phyloP scores from a whole-genome alignment of 2,113 vertebrate species.

The Heloderma charlesbogerti region DNA sequence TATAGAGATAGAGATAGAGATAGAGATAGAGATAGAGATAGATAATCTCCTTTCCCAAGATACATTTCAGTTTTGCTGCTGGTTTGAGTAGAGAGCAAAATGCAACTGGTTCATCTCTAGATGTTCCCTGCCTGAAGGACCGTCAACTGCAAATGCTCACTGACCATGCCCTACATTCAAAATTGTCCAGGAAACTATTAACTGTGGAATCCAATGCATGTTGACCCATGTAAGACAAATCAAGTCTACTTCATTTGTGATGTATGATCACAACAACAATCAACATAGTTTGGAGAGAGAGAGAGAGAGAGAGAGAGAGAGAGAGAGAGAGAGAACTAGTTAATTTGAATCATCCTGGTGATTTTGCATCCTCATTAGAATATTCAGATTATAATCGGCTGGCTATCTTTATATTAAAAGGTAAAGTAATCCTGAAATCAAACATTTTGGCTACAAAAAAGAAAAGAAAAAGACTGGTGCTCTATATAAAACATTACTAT shows the following conservation, averaged over 20 bases:
- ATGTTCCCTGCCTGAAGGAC: not conserved
- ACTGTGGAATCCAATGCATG: not conserved
- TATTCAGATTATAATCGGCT: not conserved
- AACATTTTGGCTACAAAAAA: constrained; percentile 23
- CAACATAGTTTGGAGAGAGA: not conserved
- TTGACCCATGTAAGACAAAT: not conserved
- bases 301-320: no score
- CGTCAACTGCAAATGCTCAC: not conserved
- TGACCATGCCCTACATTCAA: not conserved
- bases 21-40: no score
- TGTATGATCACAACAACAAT: not conserved
- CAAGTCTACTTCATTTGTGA: not conserved
- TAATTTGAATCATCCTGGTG: not conserved
- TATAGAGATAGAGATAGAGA: no score
- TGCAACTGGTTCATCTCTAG: not conserved
- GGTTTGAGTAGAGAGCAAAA: not conserved
- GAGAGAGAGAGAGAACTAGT: not conserved
- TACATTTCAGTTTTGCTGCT: not conserved
- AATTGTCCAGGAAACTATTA: not conserved
- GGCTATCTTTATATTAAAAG: not conserved
- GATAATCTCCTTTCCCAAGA: not conserved
- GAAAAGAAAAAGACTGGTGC: constrained; percentile 2
- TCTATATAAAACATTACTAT: constrained; percentile 57
- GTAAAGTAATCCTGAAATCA: not conserved
- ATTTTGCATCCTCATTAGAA: not conserved